A percentile compares a stretch with the other conserved stretches of the same genome.
Evolutionary conservation across 2,113 vertebrate species (phyloP).

Genomic region (Mormoops blainvillei): DNA sequence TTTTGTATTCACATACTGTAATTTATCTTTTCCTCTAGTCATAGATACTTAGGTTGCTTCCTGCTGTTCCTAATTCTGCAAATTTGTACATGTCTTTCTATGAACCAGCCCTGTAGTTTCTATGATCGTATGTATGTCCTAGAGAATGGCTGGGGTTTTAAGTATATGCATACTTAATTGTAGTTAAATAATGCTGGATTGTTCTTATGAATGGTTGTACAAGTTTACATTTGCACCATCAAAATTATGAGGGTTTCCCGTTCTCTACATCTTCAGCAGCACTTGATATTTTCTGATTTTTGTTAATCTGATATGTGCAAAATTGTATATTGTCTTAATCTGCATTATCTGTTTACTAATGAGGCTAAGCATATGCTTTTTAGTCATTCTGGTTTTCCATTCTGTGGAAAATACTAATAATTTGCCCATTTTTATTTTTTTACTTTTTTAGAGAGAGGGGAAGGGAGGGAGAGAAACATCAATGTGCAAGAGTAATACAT

Average conservation of each 20-base stretch:
- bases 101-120: not conserved
- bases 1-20: not conserved
- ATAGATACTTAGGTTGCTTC: not conserved
- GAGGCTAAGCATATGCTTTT: not conserved
- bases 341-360: not conserved
- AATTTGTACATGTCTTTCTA: not conserved
- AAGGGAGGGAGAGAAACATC: no score
- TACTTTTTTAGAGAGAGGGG: no score
- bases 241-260: not conserved
- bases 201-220: not conserved
- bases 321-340: not conserved
- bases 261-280: not conserved
- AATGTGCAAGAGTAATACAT: no score
- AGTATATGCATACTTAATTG: not conserved
- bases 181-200: not conserved
- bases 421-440: not conserved
- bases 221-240: not conserved
- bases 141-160: not conserved
- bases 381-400: not conserved
- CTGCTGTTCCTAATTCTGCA: not conserved
- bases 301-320: not conserved
- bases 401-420: not conserved
- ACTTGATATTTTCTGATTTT: not conserved
- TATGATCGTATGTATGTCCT: not conserved
- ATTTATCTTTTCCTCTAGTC: not conserved